Conservation (phyloP, 1,140 invertebrate species). For the Drosophila setifemur region DNA sequence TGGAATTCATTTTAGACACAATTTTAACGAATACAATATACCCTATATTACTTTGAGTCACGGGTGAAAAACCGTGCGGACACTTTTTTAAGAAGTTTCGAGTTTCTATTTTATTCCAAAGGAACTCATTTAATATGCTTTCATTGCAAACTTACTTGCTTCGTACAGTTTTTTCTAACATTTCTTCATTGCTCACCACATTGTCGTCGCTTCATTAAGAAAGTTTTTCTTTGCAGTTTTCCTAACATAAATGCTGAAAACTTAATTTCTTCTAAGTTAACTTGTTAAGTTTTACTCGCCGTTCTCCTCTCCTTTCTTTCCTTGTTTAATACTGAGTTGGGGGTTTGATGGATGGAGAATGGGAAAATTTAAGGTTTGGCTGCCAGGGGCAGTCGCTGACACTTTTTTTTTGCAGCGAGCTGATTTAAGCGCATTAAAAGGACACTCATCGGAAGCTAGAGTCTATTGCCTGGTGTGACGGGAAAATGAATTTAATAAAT, state of each 20-base stretch:
- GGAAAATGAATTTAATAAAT: constrained; percentile 41
- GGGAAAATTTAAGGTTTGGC: constrained; percentile 19
- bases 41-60: neutral
- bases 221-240: constrained; percentile 79
- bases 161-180: constrained; percentile 29
- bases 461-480: neutral
- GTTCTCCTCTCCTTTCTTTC: neutral
- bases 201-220: constrained; percentile 78
- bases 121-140: constrained; percentile 32
- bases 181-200: constrained; percentile 67
- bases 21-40: too few relatives aligned
- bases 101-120: neutral
- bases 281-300: constrained; percentile 69
- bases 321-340: constrained; percentile 38
- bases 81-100: too few relatives aligned
- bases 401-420: constrained; percentile 28
- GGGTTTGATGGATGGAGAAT: neutral
- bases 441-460: constrained; percentile 2
- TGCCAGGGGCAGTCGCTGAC: constrained; percentile 54
- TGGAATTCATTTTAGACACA: too few relatives aligned
- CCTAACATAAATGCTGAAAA: constrained; percentile 77
- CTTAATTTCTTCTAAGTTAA: constrained; percentile 79
- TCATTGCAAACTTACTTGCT: constrained; percentile 31
- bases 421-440: constrained; percentile 68
- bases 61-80: too few relatives aligned